Conservation (phyloP, 2,113 vertebrate genomes). For the Notarius quadriscutis region DNA sequence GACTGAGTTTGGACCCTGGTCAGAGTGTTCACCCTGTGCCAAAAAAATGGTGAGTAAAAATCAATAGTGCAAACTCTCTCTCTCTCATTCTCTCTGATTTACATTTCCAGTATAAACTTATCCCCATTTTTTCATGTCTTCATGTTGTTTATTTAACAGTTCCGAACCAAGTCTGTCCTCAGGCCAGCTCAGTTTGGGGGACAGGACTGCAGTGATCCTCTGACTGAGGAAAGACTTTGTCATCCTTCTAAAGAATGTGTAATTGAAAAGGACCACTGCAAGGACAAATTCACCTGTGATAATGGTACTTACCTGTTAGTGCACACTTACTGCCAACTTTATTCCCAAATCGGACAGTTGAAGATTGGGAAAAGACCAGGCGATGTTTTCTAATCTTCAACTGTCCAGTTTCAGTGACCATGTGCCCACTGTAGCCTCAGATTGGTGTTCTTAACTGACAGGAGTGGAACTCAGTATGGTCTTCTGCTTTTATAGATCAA, state of each 20-base stretch:
- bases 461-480: not conserved
- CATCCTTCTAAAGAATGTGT: slow-evolving; percentile 79
- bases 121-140: not conserved
- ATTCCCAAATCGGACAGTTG: not conserved
- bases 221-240: slow-evolving; percentile 78
- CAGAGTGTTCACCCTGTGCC: slow-evolving; percentile 85
- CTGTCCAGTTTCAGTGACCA: not conserved
- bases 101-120: not conserved
- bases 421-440: not conserved
- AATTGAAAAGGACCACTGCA: slow-evolving; percentile 78
- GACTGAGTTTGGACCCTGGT: slow-evolving; percentile 84
- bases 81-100: not conserved
- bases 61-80: not conserved
- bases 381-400: not conserved
- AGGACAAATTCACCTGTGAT: slow-evolving; percentile 81
- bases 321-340: not conserved
- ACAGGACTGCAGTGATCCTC: slow-evolving; percentile 69
- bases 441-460: not conserved
- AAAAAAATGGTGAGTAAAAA: slow-evolving; percentile 77
- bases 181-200: slow-evolving; percentile 87
- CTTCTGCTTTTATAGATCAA: not conserved
- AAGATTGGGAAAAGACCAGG: not conserved
- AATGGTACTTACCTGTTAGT: slow-evolving; percentile 71
- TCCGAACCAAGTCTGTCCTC: slow-evolving; percentile 73
- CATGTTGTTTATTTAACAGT: slow-evolving; percentile 66